phyloP scores from a whole-genome alignment of 2,797 vertebrate species.

The Poeciliopsis infans region DNA sequence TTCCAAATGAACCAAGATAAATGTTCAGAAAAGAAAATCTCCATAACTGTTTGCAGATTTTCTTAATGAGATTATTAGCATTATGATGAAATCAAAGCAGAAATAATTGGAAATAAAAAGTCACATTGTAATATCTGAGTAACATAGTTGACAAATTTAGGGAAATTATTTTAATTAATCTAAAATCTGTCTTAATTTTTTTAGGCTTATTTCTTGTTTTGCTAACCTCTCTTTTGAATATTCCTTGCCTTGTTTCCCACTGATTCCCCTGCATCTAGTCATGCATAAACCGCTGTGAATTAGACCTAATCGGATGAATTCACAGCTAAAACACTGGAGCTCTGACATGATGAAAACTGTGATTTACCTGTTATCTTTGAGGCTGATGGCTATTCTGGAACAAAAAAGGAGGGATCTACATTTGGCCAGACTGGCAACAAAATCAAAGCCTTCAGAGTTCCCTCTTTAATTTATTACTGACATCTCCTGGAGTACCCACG shows the following conservation, averaged over 20 bases:
- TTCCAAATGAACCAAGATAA: background rate
- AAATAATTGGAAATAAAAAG: background rate
- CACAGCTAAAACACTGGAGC: background rate
- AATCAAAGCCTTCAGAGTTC: slow-evolving; percentile 13
- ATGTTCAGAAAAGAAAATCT: background rate
- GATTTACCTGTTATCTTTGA: background rate
- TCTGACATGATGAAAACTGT: slow-evolving; percentile 3
- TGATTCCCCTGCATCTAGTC: background rate
- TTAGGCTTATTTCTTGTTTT: background rate
- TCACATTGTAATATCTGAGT: background rate
- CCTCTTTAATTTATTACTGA: slow-evolving; percentile 35
- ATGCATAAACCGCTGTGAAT: background rate
- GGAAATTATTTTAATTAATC: background rate
- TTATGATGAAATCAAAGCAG: background rate
- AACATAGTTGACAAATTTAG: background rate
- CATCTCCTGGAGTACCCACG: slow-evolving; percentile 22
- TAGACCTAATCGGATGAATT: background rate
- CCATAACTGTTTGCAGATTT: background rate
- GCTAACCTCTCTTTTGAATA: background rate
- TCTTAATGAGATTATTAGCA: background rate
- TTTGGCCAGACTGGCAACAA: background rate
- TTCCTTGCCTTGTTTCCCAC: background rate
- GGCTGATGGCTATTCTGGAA: background rate
- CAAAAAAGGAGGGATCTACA: background rate
- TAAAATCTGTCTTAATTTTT: background rate